A percentile compares a stretch with the other conserved stretches of the same genome.
Conservation (phyloP, 1,140 invertebrate genomes). For the Drosophila lacertosa region DNA sequence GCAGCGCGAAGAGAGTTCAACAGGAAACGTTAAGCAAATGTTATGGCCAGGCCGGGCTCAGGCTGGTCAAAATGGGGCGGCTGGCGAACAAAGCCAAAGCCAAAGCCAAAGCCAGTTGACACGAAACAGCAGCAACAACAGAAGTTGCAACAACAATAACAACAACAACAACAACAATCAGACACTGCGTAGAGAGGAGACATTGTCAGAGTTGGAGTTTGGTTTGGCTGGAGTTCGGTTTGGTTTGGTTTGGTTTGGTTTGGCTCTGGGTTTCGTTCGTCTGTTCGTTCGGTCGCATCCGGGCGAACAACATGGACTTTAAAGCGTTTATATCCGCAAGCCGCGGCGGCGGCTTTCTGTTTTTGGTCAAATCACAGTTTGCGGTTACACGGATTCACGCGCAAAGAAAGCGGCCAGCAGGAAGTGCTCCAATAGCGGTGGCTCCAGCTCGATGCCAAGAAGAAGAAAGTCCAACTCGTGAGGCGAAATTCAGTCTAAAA, state of each 20-base stretch:
- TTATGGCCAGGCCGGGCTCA: constrained; percentile 55
- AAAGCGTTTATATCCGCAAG: constrained; percentile 81
- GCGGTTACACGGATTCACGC: constrained; percentile 81
- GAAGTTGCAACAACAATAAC: constrained; percentile 12
- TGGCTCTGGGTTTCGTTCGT: constrained; percentile 47
- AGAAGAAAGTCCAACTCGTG: constrained; percentile 46
- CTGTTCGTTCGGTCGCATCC: constrained; percentile 73
- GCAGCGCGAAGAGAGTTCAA: constrained; percentile 52
- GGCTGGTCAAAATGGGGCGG: constrained; percentile 65
- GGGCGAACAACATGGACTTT: constrained; percentile 71
- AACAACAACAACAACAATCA: constrained; percentile 40
- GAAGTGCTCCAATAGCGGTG: constrained; percentile 48
- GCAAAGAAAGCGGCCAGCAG: constrained; percentile 78
- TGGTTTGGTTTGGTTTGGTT: too few relatives aligned
- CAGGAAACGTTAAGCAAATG: constrained; percentile 77
- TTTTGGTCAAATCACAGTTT: constrained; percentile 81
- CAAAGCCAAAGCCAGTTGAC: constrained; percentile 65
- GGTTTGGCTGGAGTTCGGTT: constrained; percentile 24
- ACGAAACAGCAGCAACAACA: constrained; percentile 61
- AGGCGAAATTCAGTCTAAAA: constrained; percentile 17
- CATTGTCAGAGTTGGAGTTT: constrained; percentile 69
- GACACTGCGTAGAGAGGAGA: constrained; percentile 61
- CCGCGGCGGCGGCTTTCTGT: constrained; percentile 59
- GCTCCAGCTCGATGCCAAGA: constrained; percentile 22
- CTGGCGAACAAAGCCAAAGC: constrained; percentile 63